phyloP scores from a whole-genome alignment of 2,888 invertebrate genomes.

The Thereva nobilitata region DNA sequence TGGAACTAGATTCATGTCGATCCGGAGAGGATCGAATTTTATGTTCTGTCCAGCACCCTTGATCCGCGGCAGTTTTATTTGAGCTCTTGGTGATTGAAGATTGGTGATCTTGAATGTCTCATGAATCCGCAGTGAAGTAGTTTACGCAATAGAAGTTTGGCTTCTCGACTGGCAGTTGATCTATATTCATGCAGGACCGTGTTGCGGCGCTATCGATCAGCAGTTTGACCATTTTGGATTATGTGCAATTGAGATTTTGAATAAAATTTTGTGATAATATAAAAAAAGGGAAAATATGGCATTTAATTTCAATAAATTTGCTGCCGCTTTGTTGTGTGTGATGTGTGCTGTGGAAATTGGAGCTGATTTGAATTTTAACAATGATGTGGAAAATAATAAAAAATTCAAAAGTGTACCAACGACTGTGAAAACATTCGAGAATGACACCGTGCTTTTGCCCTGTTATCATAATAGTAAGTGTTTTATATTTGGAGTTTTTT shows the following conservation, averaged over 20 bases:
- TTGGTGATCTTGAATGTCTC: no score
- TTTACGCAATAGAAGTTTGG: no score
- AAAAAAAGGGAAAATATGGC: neutral
- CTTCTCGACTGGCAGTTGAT: no score
- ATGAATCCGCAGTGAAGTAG: no score
- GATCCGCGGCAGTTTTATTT: constrained; percentile 7
- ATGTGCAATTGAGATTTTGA: no score
- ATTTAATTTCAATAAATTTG: neutral
- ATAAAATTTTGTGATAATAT: neutral
- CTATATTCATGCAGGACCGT: no score
- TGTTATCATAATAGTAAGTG: constrained; percentile 75
- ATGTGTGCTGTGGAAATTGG: neutral
- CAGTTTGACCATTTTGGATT: no score
- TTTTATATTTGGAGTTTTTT: neutral
- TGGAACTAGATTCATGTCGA: constrained; percentile 22
- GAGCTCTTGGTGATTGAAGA: constrained; percentile 2
- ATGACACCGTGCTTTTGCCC: constrained; percentile 76
- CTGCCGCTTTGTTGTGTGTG: neutral
- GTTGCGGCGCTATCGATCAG: no score
- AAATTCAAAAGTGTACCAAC: constrained; percentile 73
- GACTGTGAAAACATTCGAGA: constrained; percentile 74
- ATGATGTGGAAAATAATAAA: constrained; percentile 51
- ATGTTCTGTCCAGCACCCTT: constrained; percentile 3
- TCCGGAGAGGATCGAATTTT: constrained; percentile 2
- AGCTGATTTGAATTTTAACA: constrained; percentile 48